Base-by-base conservation (phyloP, 2,113 vertebrate genomes). In the Machaerirhynchus nigripectus region DNA sequence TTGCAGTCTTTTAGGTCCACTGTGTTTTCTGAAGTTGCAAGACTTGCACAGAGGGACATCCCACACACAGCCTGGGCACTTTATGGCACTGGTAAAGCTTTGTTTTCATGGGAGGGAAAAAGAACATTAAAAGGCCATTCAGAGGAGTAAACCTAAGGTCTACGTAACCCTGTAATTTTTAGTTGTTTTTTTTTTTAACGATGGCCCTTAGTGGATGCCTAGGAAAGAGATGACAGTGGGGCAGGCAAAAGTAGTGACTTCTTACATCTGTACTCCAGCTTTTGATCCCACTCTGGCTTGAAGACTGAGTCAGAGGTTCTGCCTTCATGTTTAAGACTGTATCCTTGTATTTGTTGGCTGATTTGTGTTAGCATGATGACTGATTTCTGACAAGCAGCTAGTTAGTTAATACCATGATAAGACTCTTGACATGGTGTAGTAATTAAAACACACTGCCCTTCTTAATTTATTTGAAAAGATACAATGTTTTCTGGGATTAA, bases 311-410 rank as follows among this genome's bases (percentile, higher is more conserved):
- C 20, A 30, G 39, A 75, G 22, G 4, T 37, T 57, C 13, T 93
- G 46, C 55, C 15, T 56, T 87, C 0, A 0, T 65, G 23, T 73
- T 86, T 42, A 33, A 42, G 30, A 15, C 27, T 89, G 2, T 23
- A 7, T 64, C 44, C 16, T 30, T 70, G 37, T 53, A 20, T 88
- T 75, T 75, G 37, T 37, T 46, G 52, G 42, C 79, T 68, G 19
- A 44, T 15, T 67, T 79, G 30, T 76, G 21, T 37, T 86, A 35
- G 23, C 30, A 4, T 50, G 76, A 46, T 71, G 68, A 55, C 9
- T 37, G n/a, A 39, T 31, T 76, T 19, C 69, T 88, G 47, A 35
- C 12, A 65, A 47, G 37, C 6, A 60, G 19, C 28, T 56, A 20
- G 9, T 75, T 74, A 67, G n/a, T 35, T 40, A 44, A 46, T 57